Evolutionary conservation across 2,113 vertebrate species (phyloP).

Genomic region (Hypanus sabinus): DNA sequence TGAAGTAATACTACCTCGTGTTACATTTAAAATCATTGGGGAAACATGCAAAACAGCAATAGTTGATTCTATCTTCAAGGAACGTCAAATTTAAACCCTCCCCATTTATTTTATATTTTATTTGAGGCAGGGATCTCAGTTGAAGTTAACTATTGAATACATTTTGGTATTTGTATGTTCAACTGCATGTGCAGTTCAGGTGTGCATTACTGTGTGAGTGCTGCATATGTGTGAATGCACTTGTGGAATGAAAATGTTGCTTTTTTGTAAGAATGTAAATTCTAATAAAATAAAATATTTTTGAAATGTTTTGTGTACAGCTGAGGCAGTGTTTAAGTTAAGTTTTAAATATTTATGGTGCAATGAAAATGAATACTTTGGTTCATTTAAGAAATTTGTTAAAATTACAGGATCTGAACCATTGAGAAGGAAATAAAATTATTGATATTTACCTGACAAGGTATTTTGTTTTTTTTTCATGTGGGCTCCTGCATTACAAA

Average conservation of each 20-base stretch:
- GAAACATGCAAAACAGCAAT: constrained; percentile 30
- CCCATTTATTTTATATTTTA: constrained; percentile 34
- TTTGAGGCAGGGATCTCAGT: constrained; percentile 71
- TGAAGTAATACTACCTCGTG: constrained; percentile 33
- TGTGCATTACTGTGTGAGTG: constrained; percentile 72
- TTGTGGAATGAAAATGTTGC: constrained; percentile 65
- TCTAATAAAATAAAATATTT: constrained; percentile 59
- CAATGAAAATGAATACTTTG: constrained; percentile 4
- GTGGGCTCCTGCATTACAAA: constrained; percentile 27
- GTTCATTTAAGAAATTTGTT: constrained; percentile 34
- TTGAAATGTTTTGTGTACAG: constrained; percentile 62
- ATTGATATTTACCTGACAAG: constrained; percentile 32
- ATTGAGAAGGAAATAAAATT: constrained; percentile 27
- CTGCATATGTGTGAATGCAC: constrained; percentile 65
- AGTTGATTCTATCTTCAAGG: constrained; percentile 26
- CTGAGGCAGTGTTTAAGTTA: constrained; percentile 51
- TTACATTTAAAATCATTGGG: constrained; percentile 22
- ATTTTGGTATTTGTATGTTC: constrained; percentile 95
- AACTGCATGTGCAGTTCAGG: constrained; percentile 78
- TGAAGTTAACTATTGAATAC: constrained; percentile 78
- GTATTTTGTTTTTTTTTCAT: constrained; percentile 22
- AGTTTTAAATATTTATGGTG: constrained; percentile 36
- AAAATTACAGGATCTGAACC: constrained; percentile 22
- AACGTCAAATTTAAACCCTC: constrained; percentile 28
- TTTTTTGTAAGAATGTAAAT: constrained; percentile 63